Base-by-base conservation (phyloP, 2,113 vertebrate species). In the Laticauda laticaudata region DNA sequence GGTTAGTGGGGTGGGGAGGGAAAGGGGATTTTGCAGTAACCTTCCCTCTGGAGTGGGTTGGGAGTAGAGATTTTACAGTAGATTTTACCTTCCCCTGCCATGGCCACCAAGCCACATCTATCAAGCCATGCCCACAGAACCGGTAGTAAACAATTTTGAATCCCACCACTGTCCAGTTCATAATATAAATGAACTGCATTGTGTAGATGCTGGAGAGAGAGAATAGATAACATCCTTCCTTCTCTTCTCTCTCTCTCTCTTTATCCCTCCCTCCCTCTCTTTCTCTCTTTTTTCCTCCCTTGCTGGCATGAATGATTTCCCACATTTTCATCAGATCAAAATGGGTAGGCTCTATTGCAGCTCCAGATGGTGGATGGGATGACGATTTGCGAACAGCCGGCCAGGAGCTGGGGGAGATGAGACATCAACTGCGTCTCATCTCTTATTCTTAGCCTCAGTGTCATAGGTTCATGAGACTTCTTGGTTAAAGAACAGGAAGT, bases 371-470 rank as follows among this genome's bases (percentile, higher is more conserved):
- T 69, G 15, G 18, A 53, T 39, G 29, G 14, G 45, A 34, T 39
- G 94, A 92, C 1, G 51, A 12, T 94, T 96, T 93, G 86, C 34
- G 29, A 93, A 91, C 39, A 96, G 20, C 56, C 53, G 86, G 55
- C 88, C 21, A 11, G 0, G 43, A 24, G 11, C 6, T 81, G 88
- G 51, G 53, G 29, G 21, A 43, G 56, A 75, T 29, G 0, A 1
- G 61, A 23, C 29, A 43, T 4, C 51, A 21, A 8, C 45, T 48
- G 15, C 69, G 10, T 51, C 86, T 91, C 26, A 61, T 51, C 59
- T 43, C 29, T 53, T 64, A 55, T 89, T 55, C 51, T 55, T 85
- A 34, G 14, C 61, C n/a, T 23, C 26, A n/a, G 18, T 9, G 56
- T 21, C 11, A 2, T 57, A 29, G 1, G 2, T 57, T 10, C 26